These are phyloP conservation scores for Ciconia maguari DNA, from an alignment of 2,113 vertebrate genomes.

Conservation along the genomic window DNA sequence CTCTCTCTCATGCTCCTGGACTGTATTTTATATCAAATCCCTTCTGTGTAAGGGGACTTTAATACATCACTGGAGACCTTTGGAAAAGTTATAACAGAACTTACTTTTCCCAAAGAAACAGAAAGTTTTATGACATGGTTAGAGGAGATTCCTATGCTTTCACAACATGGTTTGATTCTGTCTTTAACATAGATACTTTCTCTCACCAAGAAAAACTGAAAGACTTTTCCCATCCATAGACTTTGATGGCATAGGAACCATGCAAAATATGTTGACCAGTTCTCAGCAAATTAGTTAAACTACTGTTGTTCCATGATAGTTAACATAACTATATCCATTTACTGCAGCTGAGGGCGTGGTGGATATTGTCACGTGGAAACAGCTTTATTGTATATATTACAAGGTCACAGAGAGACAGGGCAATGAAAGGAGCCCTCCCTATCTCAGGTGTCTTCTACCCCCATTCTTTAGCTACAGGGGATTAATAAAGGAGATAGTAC, in stretches of 20 bases:
- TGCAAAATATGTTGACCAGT: background rate
- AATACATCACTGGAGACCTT: constrained; percentile 41
- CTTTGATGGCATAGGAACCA: background rate
- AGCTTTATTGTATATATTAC: background rate
- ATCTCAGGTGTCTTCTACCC: background rate
- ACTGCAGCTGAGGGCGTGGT: background rate
- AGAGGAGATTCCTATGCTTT: background rate
- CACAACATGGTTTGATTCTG: background rate
- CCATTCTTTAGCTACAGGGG: background rate
- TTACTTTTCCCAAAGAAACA: constrained; percentile 4
- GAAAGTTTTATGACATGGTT: background rate
- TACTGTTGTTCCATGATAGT: background rate
- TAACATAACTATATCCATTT: background rate
- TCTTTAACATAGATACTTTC: background rate
- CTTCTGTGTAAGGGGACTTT: constrained; percentile 28
- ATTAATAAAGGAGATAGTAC: background rate
- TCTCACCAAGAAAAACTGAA: background rate
- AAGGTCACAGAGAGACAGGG: background rate
- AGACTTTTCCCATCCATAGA: background rate
- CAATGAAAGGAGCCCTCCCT: background rate
- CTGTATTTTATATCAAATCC: constrained; percentile 51
- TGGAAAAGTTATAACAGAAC: constrained; percentile 25
- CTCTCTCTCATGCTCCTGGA: constrained; percentile 16
- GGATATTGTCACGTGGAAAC: background rate
- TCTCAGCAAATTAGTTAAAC: background rate